Base-by-base conservation (phyloP, 1,140 invertebrate genomes). In the Scaptomyza hsui region DNA sequence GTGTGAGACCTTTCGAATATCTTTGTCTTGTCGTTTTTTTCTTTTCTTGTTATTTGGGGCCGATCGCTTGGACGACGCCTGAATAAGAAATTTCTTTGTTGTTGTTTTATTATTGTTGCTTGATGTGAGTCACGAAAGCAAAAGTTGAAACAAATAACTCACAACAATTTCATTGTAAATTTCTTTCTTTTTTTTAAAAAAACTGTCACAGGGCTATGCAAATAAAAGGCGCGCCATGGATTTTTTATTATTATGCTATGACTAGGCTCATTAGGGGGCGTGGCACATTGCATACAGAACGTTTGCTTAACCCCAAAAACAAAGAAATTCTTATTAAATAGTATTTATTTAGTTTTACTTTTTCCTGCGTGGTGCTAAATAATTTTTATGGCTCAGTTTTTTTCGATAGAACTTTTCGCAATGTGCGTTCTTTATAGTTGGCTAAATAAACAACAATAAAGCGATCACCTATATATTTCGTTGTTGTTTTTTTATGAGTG, bases 1-100 rank as follows among this genome's bases (percentile, higher is more conserved):
- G 81, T 81, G 64, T 56, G 60, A 64, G 81, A 78, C 80, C 80
- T 86, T 85, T 86, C 81, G 64, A 85, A 86, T 86, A 75, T 70
- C 19, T 45, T 24, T 42, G 32, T n/a, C 2, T 35, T 35, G 32
- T 37, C 64, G 42, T 61, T 39, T 41, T 42, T 56, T 69, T 15
- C 35, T 32, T 61, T 48, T 47, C 57, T 63, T 61, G 47, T 51
- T 44, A 63, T 70, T 59, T 59, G 41, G 76, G 72, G 56, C 45
- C 74, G 81, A 81, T 86, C 78, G 71, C 62, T 15, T 68, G 56
- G 35, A 88, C 82, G 82, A 63, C 59, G 67, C 41, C 56, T 74
- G 82, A 88, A 86, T 88, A 82, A 75, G 63, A 86, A 85, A 77
- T 85, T 70, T 51, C 1, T 55, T 56, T 56, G 7, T 45, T 44